Evolutionary conservation across 2,888 invertebrate species (phyloP).

Genomic region (Agriopis aurantiaria): DNA sequence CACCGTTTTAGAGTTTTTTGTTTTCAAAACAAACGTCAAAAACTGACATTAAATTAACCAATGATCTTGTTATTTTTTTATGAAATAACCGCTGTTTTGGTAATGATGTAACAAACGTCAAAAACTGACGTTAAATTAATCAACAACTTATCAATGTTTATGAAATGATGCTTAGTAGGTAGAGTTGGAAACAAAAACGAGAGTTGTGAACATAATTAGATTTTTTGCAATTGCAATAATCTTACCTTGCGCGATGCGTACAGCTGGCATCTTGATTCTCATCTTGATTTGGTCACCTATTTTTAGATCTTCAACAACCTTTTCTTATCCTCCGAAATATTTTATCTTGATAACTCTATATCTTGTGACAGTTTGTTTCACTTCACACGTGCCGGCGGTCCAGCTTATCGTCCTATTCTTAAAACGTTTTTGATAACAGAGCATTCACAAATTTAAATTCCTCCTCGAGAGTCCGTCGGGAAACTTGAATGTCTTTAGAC

Average conservation of each 20-base stretch:
- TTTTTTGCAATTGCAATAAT: slow-evolving; percentile 17
- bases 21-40: too few relatives aligned
- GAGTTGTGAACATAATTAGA: background rate
- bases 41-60: too few relatives aligned
- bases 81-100: too few relatives aligned
- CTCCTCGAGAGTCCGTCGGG: slow-evolving; percentile 76
- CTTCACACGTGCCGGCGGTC: slow-evolving; percentile 83
- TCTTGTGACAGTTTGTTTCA: slow-evolving; percentile 75
- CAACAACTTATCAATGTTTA: too few relatives aligned
- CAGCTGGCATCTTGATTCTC: slow-evolving; percentile 99
- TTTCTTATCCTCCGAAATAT: slow-evolving; percentile 73
- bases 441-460: slow-evolving; percentile 65
- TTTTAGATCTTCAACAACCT: slow-evolving; percentile 81
- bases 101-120: too few relatives aligned
- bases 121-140: too few relatives aligned
- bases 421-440: slow-evolving; percentile 76
- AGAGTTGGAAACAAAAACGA: background rate
- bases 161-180: too few relatives aligned
- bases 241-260: slow-evolving; percentile 98
- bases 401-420: slow-evolving; percentile 77
- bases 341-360: slow-evolving; percentile 74
- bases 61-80: too few relatives aligned
- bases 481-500: slow-evolving; percentile 66
- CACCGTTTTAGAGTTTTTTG: too few relatives aligned
- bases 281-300: slow-evolving; percentile 91